Evolutionary conservation across 2,113 vertebrate species (phyloP).

Genomic region (Marcusenius ussheri): DNA sequence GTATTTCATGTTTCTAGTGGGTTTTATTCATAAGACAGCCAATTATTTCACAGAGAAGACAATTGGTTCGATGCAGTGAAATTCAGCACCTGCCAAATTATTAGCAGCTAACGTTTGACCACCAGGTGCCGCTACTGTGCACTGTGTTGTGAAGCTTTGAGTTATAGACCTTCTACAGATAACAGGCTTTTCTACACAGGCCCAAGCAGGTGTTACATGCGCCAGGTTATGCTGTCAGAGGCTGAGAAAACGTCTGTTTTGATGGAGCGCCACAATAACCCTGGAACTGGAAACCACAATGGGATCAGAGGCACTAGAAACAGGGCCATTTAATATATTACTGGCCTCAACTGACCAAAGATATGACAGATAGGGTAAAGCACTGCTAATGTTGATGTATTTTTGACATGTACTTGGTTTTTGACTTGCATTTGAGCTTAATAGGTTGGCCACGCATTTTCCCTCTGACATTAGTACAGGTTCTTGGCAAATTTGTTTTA

Average conservation of each 20-base stretch:
- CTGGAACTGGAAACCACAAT: background rate
- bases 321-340: slow-evolving; percentile 5
- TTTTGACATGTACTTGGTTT: background rate
- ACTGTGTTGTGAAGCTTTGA: background rate
- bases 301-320: slow-evolving; percentile 10
- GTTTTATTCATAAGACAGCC: background rate
- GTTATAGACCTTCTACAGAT: background rate
- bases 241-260: background rate
- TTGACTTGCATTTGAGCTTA: background rate
- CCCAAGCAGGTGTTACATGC: background rate
- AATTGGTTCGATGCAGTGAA: background rate
- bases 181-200: background rate
- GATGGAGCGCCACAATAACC: slow-evolving; percentile 9
- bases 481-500: background rate
- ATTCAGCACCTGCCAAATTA: background rate
- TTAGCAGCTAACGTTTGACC: background rate
- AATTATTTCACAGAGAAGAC: background rate
- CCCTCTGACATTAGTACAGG: background rate
- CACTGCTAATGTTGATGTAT: background rate
- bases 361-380: slow-evolving; percentile 13
- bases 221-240: background rate
- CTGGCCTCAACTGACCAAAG: background rate
- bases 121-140: background rate
- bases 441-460: background rate
- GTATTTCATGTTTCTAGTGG: background rate